Base-by-base conservation (phyloP, 2,113 vertebrate species). In the Megatriorchis doriae region DNA sequence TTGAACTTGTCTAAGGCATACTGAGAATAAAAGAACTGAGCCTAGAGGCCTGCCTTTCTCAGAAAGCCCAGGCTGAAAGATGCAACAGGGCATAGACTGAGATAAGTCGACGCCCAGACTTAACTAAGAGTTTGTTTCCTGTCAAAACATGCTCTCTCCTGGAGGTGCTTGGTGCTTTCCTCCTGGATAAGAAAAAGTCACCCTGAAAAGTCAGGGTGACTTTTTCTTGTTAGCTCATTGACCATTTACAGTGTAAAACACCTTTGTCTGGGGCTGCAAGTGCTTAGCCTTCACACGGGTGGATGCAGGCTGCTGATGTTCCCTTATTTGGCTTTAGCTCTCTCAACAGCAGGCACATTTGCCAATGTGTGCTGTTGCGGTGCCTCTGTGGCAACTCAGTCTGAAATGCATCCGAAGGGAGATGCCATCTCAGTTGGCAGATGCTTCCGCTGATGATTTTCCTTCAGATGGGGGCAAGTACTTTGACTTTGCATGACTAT, bases 281-380 rank as follows among this genome's bases (percentile, higher is more conserved):
- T 13, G 22, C 48, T 40, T 18, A 13, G 21, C 36, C 14, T 61
- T 70, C n/a, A 14, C 1, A 1, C 1, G 1, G 1, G 5, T 3
- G 34, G 34, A 31, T 23, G 43, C 62, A 68, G 40, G 14, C 63
- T 45, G 55, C 53, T 52, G 63, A 3, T 55, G 59, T 27, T 61
- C 32, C 55, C 59, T 40, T 5, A 2, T 23, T 19, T 38, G 62
- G 34, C 80, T 70, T 43, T 52, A 42, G n/a, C 67, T 80, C 48
- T 61, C 43, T 25, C 7, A 3, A 11, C 23, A 66, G 85, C 65
- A 48, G 81, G 34, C 2, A 2, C 3, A 0, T 56, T 48, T 86
- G 56, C 61, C 47, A 40, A 1, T 2, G 34, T 13, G 25, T 45
- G 40, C 47, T 27, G 67, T 22, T 22, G 68, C 71, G 77, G 38